Percentiles rank a stretch among this genome's conserved stretches.
These are phyloP conservation scores for Calliphora vicina DNA, from an alignment of 1,140 invertebrate genomes.

Conservation along the genomic window DNA sequence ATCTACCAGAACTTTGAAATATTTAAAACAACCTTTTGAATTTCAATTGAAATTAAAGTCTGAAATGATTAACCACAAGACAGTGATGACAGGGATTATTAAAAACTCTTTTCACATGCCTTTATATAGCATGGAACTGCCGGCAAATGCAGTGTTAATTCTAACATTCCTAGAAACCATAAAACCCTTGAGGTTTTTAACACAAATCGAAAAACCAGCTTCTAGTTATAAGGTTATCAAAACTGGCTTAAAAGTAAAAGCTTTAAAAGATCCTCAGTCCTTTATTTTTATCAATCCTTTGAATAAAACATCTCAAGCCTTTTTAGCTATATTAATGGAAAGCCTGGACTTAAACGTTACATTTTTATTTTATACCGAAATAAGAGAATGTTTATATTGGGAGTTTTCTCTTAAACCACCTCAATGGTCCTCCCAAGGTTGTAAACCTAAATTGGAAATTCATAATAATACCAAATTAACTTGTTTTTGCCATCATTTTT, in stretches of 20 bases:
- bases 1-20: not conserved
- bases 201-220: not conserved
- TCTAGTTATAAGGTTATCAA: constrained; percentile 12
- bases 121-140: constrained; percentile 26
- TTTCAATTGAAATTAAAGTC: not conserved
- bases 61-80: not conserved
- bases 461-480: not conserved
- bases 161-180: constrained; percentile 11
- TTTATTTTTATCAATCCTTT: constrained; percentile 1
- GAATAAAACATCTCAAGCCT: not conserved
- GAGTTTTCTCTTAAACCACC: constrained; percentile 21
- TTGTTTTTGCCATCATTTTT: constrained; percentile 38
- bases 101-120: constrained; percentile 19
- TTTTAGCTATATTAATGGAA: constrained; percentile 15
- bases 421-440: constrained; percentile 22
- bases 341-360: not conserved
- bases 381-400: constrained; percentile 36
- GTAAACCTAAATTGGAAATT: constrained; percentile 17
- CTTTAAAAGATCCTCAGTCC: not conserved
- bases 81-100: not conserved
- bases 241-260: not conserved
- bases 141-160: constrained; percentile 12
- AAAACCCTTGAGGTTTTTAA: not conserved
- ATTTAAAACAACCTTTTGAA: not conserved
- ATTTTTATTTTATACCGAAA: constrained; percentile 4